Conservation (phyloP, 2,888 invertebrate species). For the Anticlea derivata region DNA sequence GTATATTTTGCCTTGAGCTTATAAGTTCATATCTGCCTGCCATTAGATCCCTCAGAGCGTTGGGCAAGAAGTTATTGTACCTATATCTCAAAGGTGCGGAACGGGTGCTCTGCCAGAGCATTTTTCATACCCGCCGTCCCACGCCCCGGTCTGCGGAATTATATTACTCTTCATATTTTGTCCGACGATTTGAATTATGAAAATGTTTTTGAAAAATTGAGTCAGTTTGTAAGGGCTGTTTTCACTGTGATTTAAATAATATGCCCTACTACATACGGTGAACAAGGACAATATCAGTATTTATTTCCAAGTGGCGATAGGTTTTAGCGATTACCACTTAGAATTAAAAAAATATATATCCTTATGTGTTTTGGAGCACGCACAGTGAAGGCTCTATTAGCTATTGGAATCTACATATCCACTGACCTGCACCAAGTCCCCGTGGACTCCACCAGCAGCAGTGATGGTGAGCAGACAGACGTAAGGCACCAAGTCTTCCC, state of each 20-base stretch:
- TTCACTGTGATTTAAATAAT: neutral
- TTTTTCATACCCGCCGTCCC: constrained; percentile 29
- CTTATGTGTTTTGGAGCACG: too few species aligned
- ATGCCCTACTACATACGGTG: neutral
- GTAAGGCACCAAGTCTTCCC: constrained; percentile 93
- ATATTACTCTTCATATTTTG: constrained; percentile 27
- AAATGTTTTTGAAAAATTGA: constrained; percentile 13
- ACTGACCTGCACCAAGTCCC: constrained; percentile 93
- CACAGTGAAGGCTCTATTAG: too few species aligned
- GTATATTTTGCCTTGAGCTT: neutral
- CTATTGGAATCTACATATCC: neutral
- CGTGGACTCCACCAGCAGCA: constrained; percentile 91
- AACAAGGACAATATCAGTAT: neutral
- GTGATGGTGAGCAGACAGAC: constrained; percentile 94
- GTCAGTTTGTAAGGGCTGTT: constrained; percentile 6
- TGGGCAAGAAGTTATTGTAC: constrained; percentile 23
- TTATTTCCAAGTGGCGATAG: too few species aligned
- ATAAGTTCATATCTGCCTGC: constrained; percentile 3
- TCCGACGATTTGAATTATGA: constrained; percentile 10
- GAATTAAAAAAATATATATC: too few species aligned
- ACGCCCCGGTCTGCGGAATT: constrained; percentile 20
- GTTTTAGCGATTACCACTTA: too few species aligned
- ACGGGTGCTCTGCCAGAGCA: constrained; percentile 29
- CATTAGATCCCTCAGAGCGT: constrained; percentile 7
- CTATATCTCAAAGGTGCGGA: constrained; percentile 31